A percentile compares a stretch with the other conserved stretches of the same genome.
Conservation (phyloP, 2,888 invertebrate genomes). For the Agelastica alni region DNA sequence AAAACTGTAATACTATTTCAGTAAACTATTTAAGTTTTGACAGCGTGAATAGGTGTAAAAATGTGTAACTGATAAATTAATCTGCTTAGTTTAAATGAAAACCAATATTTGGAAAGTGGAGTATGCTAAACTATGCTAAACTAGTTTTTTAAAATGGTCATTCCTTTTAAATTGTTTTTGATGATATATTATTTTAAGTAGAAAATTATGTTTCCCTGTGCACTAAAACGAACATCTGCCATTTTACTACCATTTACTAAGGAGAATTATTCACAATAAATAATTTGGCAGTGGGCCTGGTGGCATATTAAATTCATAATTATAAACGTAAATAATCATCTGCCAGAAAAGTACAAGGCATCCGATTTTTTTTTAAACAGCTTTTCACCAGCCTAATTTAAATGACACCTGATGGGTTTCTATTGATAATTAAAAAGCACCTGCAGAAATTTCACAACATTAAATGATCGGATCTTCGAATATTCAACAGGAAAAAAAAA, state of each 20-base stretch:
- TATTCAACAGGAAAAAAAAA: background rate
- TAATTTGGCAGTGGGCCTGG: slow-evolving; percentile 1
- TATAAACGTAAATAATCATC: slow-evolving; percentile 12
- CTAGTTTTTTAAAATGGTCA: too few species aligned
- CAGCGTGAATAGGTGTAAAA: too few species aligned
- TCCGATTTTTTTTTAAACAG: background rate
- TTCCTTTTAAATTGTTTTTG: too few species aligned
- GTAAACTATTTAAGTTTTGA: too few species aligned
- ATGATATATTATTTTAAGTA: background rate
- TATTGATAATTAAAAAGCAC: background rate
- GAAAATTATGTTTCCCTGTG: background rate
- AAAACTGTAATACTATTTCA: too few species aligned
- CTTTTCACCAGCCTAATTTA: background rate
- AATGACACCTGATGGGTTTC: background rate
- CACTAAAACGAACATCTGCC: background rate
- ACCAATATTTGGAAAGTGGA: too few species aligned
- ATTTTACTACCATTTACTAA: background rate
- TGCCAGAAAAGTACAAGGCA: background rate
- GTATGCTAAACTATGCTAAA: too few species aligned
- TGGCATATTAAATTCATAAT: slow-evolving; percentile 5
- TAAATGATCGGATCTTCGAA: background rate
- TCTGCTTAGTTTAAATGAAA: too few species aligned
- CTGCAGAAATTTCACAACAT: background rate
- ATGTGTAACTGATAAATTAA: too few species aligned
- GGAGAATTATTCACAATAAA: background rate